Conservation (phyloP, 2,797 vertebrate genomes). For the Pseudochaenichthys georgianus region DNA sequence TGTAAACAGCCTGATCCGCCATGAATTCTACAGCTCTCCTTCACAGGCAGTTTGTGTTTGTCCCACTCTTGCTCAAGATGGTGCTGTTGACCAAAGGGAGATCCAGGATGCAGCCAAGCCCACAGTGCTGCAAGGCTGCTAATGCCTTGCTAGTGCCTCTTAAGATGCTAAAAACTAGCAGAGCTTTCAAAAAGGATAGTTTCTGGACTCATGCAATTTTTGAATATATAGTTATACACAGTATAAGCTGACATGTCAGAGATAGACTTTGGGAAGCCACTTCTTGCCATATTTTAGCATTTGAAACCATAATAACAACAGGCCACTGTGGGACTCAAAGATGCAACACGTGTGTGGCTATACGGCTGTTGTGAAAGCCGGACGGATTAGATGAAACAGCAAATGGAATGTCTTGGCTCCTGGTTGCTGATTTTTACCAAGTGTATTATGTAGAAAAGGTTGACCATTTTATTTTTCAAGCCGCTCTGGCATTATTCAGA, state of each 20-base stretch:
- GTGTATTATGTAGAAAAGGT: not conserved
- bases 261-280: conserved; percentile 2
- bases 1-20: not conserved
- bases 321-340: conserved; percentile 1
- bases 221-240: not conserved
- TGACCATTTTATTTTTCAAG: not conserved
- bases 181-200: not conserved
- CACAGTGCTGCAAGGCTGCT: not conserved
- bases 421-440: not conserved
- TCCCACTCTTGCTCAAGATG: conserved; percentile 32
- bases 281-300: not conserved
- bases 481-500: not conserved
- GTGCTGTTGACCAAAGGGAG: conserved; percentile 22
- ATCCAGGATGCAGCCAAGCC: conserved; percentile 4
- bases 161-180: not conserved
- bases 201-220: not conserved
- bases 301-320: conserved; percentile 16
- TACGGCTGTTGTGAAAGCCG: not conserved
- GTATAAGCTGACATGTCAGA: not conserved
- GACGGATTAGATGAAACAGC: not conserved
- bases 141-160: not conserved
- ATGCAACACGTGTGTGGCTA: conserved; percentile 30
- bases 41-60: not conserved
- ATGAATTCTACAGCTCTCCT: not conserved
- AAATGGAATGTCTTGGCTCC: conserved; percentile 15